These are phyloP conservation scores for Dendrolimus pini DNA, from an alignment of 2,888 invertebrate species.

Conservation along the genomic window DNA sequence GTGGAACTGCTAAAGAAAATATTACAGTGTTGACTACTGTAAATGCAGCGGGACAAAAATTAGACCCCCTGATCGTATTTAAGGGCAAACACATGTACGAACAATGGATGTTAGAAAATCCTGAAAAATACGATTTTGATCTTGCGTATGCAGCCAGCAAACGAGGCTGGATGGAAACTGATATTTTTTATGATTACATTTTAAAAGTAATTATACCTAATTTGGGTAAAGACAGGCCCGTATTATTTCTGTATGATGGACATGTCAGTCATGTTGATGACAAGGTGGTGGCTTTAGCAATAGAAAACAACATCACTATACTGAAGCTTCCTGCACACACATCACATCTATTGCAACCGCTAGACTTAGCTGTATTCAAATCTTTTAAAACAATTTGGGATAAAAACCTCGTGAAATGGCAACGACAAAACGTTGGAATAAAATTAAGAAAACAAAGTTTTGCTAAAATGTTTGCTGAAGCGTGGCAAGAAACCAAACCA, in stretches of 20 bases:
- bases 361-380: slow-evolving; percentile 14
- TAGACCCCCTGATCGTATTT: slow-evolving; percentile 17
- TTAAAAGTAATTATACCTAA: slow-evolving; percentile 23
- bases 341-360: slow-evolving; percentile 14
- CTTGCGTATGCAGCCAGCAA: slow-evolving; percentile 28
- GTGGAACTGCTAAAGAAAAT: slow-evolving; percentile 17
- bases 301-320: slow-evolving; percentile 10
- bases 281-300: slow-evolving; percentile 9
- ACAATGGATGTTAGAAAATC: slow-evolving; percentile 18
- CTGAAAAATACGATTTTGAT: slow-evolving; percentile 20
- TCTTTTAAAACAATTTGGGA: slow-evolving; percentile 13
- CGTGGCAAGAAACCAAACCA: slow-evolving; percentile 7
- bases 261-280: slow-evolving; percentile 20
- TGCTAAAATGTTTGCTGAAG: slow-evolving; percentile 7
- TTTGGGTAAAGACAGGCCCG: slow-evolving; percentile 21
- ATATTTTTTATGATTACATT: slow-evolving; percentile 30
- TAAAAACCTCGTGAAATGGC: slow-evolving; percentile 7
- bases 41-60: slow-evolving; percentile 15
- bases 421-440: slow-evolving; percentile 7
- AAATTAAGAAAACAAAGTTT: slow-evolving; percentile 7
- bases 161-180: slow-evolving; percentile 31
- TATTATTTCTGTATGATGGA: slow-evolving; percentile 27
- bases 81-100: slow-evolving; percentile 16
- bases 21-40: slow-evolving; percentile 17
- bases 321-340: slow-evolving; percentile 16